Percentiles rank a stretch among this genome's conserved stretches.
Evolutionary conservation across 2,888 invertebrate species (phyloP).

Genomic region (Limenitis camilla): DNA sequence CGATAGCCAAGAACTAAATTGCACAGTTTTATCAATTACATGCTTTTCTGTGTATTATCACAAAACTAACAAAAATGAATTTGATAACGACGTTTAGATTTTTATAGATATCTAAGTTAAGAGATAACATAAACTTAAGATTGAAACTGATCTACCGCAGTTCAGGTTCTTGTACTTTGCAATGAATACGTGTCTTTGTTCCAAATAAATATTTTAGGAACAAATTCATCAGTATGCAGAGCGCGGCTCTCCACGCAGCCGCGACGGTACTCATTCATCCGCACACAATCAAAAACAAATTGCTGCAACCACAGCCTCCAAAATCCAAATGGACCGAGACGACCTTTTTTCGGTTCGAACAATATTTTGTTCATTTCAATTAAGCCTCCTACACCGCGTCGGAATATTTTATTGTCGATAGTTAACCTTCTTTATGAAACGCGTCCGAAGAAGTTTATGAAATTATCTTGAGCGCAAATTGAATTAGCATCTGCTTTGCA

Average conservation of each 20-base stretch:
- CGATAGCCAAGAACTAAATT: slow-evolving; percentile 51
- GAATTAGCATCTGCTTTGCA: slow-evolving; percentile 64
- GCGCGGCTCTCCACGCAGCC: slow-evolving; percentile 36
- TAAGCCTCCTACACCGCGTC: slow-evolving; percentile 3
- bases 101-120: neutral
- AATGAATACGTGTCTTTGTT: neutral
- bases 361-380: slow-evolving; percentile 13
- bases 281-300: slow-evolving; percentile 58
- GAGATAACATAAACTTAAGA: neutral
- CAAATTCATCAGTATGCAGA: slow-evolving; percentile 53
- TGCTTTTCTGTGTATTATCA: neutral
- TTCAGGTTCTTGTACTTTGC: neutral
- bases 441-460: slow-evolving; percentile 13
- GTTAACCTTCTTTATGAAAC: slow-evolving; percentile 9
- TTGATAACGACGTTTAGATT: no score
- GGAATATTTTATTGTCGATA: slow-evolving; percentile 10
- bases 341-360: slow-evolving; percentile 36
- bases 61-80: no score
- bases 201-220: slow-evolving; percentile 2
- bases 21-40: slow-evolving; percentile 28
- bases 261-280: slow-evolving; percentile 50
- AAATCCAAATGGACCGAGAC: slow-evolving; percentile 40
- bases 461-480: slow-evolving; percentile 50
- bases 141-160: neutral
- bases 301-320: slow-evolving; percentile 43